These are phyloP conservation scores for Aporophyla lueneburgensis DNA, from an alignment of 2,888 invertebrate genomes.

Conservation along the genomic window DNA sequence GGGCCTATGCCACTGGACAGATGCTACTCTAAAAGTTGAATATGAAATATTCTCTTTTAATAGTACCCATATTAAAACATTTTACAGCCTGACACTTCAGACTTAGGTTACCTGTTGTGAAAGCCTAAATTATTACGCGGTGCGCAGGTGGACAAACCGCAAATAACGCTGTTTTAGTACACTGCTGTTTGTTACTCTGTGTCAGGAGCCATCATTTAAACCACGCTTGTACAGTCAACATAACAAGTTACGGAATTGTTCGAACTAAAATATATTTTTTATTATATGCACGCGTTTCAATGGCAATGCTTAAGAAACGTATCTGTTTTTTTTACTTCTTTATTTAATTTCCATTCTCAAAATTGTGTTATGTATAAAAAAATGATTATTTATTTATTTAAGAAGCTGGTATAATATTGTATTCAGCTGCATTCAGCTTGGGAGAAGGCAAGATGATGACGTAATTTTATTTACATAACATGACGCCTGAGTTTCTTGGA, in stretches of 20 bases:
- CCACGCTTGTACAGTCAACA: conserved; percentile 4
- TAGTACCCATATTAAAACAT: background rate
- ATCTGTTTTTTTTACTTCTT: too few species aligned
- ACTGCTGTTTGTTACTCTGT: conserved; percentile 28
- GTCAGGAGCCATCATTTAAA: background rate
- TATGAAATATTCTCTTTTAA: conserved; percentile 1
- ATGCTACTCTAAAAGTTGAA: background rate
- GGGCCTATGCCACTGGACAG: too few species aligned
- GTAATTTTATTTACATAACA: background rate
- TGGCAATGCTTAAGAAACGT: background rate
- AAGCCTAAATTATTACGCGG: conserved; percentile 25
- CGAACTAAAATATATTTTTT: background rate
- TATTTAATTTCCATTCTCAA: background rate
- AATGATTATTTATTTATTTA: background rate
- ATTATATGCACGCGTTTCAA: too few species aligned
- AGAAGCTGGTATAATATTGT: background rate
- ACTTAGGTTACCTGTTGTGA: conserved; percentile 8
- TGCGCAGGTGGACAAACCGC: conserved; percentile 30
- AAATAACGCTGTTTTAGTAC: conserved; percentile 22
- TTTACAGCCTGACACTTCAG: background rate
- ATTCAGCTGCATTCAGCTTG: background rate
- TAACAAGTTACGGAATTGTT: background rate
- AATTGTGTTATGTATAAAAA: background rate
- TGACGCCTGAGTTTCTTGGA: background rate
- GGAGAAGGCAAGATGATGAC: background rate